Conservation (phyloP, 2,113 vertebrate genomes). For the Prinia subflava region DNA sequence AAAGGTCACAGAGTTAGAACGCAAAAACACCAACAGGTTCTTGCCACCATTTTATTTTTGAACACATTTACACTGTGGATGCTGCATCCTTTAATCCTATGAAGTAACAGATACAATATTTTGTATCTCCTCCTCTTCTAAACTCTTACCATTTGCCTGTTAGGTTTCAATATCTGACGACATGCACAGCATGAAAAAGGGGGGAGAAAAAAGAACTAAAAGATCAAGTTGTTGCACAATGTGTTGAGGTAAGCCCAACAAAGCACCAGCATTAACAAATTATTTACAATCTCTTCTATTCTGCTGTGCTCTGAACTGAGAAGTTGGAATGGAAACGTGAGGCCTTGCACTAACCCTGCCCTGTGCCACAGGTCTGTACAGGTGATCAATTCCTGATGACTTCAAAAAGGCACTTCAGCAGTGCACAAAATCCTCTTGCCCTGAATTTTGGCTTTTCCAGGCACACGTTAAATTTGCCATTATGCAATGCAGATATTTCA, state of each 20-base stretch:
- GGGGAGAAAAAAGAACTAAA: slow-evolving; percentile 71
- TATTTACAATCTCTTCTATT: not conserved
- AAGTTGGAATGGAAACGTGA: not conserved
- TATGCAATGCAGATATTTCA: not conserved
- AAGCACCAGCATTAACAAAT: not conserved
- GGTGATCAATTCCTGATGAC: not conserved
- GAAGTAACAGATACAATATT: slow-evolving; percentile 46
- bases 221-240: slow-evolving; percentile 41
- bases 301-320: not conserved
- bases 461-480: not conserved
- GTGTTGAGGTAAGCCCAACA: not conserved
- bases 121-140: slow-evolving; percentile 55
- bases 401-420: not conserved
- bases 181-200: slow-evolving; percentile 83
- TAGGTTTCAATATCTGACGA: slow-evolving; percentile 90
- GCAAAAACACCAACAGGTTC: not conserved
- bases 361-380: not conserved
- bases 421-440: not conserved
- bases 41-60: slow-evolving; percentile 67
- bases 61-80: slow-evolving; percentile 25
- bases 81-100: slow-evolving; percentile 39
- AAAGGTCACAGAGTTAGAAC: not conserved
- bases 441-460: not conserved
- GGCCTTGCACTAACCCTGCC: not conserved
- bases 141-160: slow-evolving; percentile 93